Evolutionary conservation across 2,888 invertebrate species (phyloP).

Genomic region (Agrotis clavis): DNA sequence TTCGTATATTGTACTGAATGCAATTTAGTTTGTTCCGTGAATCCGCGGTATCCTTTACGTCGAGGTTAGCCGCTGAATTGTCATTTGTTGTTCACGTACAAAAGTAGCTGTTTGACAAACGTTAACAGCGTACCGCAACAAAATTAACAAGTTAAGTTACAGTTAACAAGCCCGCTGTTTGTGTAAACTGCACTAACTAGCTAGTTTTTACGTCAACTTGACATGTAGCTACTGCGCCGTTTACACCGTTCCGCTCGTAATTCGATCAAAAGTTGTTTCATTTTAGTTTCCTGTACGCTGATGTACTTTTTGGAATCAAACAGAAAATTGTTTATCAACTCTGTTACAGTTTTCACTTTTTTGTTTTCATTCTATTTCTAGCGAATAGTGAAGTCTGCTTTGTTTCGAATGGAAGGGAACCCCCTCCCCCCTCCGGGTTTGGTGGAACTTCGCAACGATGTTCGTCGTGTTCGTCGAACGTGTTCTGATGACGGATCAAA

Average conservation of each 20-base stretch:
- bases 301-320: conserved; percentile 47
- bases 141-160: conserved; percentile 88
- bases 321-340: conserved; percentile 27
- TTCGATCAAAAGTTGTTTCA: conserved; percentile 64
- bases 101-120: conserved; percentile 81
- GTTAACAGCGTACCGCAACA: conserved; percentile 76
- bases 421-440: no score
- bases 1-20: conserved; percentile 52
- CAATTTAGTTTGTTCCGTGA: conserved; percentile 51
- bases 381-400: neutral
- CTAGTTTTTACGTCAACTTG: conserved; percentile 79
- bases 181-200: conserved; percentile 88
- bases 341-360: conserved; percentile 17
- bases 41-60: conserved; percentile 40
- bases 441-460: no score
- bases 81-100: conserved; percentile 68
- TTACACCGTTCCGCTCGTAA: conserved; percentile 67
- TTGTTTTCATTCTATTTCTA: neutral
- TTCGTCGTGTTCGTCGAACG: no score
- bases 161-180: conserved; percentile 86
- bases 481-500: no score
- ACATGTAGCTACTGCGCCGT: conserved; percentile 67
- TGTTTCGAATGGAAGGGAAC: no score
- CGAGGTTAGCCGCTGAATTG: conserved; percentile 48
- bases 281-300: conserved; percentile 45